These are phyloP conservation scores for Acanthochromis polyacanthus DNA, from an alignment of 2,113 vertebrate species.

Conservation along the genomic window DNA sequence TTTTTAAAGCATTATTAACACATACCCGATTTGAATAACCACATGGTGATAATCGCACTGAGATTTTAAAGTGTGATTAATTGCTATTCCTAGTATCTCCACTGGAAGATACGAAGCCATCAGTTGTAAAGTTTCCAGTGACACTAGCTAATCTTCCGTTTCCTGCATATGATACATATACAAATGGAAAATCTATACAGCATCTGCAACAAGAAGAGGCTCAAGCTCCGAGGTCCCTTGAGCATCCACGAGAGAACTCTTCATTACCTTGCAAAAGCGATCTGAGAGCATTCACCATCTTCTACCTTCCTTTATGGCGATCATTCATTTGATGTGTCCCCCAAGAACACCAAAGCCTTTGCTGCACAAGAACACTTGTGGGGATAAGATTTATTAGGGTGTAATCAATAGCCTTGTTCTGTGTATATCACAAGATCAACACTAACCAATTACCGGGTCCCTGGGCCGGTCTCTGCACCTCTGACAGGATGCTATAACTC, in stretches of 20 bases:
- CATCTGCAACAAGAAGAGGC: conserved; percentile 71
- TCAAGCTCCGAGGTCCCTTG: conserved; percentile 12
- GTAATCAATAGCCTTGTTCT: conserved; percentile 64
- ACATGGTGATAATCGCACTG: not conserved
- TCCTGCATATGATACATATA: conserved; percentile 67
- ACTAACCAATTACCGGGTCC: conserved; percentile 51
- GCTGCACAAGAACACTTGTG: conserved; percentile 35
- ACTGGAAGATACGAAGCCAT: conserved; percentile 37
- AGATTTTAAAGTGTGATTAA: conserved; percentile 27
- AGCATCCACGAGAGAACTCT: conserved; percentile 47
- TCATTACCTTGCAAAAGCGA: conserved; percentile 62
- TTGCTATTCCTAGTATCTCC: conserved; percentile 22
- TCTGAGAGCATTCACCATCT: conserved; percentile 60
- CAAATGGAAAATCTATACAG: conserved; percentile 79
- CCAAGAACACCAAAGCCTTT: conserved; percentile 45
- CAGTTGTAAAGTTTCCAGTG: conserved; percentile 27
- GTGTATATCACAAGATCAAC: conserved; percentile 63
- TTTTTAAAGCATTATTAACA: conserved; percentile 1
- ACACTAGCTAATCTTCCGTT: conserved; percentile 44
- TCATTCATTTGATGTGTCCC: conserved; percentile 67
- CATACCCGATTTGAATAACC: not conserved
- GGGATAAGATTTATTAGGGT: conserved; percentile 58
- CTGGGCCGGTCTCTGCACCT: conserved; percentile 24
- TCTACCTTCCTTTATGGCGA: conserved; percentile 32
- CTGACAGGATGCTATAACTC: conserved; percentile 45